Base-by-base conservation (phyloP, 37 sponge, comb jelly and placozoan species). In the Bolinopsis microptera region DNA sequence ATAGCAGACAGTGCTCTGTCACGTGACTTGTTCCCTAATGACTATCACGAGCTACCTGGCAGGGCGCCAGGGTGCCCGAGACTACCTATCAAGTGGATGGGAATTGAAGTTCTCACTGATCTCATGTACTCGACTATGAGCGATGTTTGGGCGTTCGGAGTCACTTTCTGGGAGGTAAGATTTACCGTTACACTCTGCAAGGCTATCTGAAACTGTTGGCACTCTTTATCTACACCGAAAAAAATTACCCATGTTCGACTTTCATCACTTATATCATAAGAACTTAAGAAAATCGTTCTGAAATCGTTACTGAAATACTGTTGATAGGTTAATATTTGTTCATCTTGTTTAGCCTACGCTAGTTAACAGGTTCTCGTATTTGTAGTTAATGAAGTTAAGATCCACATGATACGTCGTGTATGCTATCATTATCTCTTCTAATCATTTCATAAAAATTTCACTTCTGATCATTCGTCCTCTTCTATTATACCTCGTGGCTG, bases 111-210 rank as follows among this genome's bases (percentile, higher is more conserved):
- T 77, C 80, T 77, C 36, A 31, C 36, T 35, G 80, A 77, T 77
- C 80, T 77, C 80, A 77, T 77, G 80, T 77, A 77, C 37, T 77
- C 80, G 21, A 28, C 80, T 32, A 77, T 77, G 80, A 77, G 80
- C 37, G 80, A 77, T 32, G 80, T 77, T 27, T 77, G 80, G 80
- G 80, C 80, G 1, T 77, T 77, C 36, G 80, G 80, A 13, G 80
- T 77, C 35, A 77, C 80, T 32, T 77, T 77, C 36, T 77, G 80
- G 80, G 80, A 77, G 80, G 80, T 77, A 18, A 77, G 80, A 48
- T n/a, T n/a, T n/a, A n/a, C n/a, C n/a, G n/a, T n/a, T n/a, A n/a
- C n/a, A n/a, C n/a, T n/a, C n/a, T n/a, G n/a, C n/a, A n/a, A n/a
- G n/a, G n/a, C n/a, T n/a, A n/a, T n/a, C n/a, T n/a, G n/a, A n/a